Evolutionary conservation across 2,113 vertebrate species (phyloP).

Genomic region (Rhabdornis inornatus): DNA sequence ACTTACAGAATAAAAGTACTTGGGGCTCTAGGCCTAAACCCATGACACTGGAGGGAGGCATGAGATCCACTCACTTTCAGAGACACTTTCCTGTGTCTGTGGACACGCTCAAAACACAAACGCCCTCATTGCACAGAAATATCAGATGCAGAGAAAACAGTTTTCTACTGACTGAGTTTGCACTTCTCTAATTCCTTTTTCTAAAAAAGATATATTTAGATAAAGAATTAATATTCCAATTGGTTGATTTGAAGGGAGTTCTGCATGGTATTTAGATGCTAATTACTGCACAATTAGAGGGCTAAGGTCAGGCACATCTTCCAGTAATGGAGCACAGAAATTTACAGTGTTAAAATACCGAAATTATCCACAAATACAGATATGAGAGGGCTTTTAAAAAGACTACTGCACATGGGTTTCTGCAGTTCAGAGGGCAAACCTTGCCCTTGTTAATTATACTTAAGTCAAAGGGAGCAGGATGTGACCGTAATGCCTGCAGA

Average conservation of each 20-base stretch:
- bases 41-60: neutral
- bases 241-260: slow-evolving; percentile 66
- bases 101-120: neutral
- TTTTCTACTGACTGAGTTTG: slow-evolving; percentile 46
- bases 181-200: neutral
- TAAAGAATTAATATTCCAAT: slow-evolving; percentile 61
- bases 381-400: neutral
- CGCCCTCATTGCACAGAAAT: neutral
- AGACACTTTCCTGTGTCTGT: neutral
- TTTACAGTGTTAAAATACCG: slow-evolving; percentile 42
- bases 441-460: slow-evolving; percentile 12
- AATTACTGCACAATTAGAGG: slow-evolving; percentile 74
- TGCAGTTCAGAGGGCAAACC: slow-evolving; percentile 17
- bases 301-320: slow-evolving; percentile 70
- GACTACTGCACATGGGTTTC: neutral
- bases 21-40: neutral
- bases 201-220: slow-evolving; percentile 58
- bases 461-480: neutral
- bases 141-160: neutral
- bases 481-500: neutral
- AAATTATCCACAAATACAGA: slow-evolving; percentile 31
- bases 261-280: slow-evolving; percentile 62
- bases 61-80: neutral
- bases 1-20: neutral
- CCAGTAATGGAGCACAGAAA: slow-evolving; percentile 59